Conservation (phyloP, 92 coral and sea anemone genomes). For the Palythoa caribaeorum region DNA sequence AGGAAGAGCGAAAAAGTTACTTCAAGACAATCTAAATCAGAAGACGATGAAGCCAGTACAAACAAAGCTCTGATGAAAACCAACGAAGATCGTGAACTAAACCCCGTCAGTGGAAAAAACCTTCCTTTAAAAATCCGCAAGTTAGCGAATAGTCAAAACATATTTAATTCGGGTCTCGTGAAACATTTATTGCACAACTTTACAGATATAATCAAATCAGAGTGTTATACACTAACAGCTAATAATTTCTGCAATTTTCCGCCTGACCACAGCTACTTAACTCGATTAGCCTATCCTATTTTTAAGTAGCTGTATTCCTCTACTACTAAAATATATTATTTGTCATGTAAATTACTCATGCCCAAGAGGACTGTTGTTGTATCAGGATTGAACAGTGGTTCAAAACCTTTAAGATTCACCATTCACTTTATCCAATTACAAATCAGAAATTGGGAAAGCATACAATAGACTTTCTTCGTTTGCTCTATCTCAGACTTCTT, state of each 20-base stretch:
- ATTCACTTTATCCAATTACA: constrained; percentile 55
- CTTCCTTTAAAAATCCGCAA: constrained; percentile 65
- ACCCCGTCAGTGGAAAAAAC: constrained; percentile 65
- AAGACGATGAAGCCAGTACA: neutral
- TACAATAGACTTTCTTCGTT: constrained; percentile 61
- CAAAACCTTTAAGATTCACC: constrained; percentile 51
- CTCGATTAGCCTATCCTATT: no score
- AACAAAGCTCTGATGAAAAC: neutral
- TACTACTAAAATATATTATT: no score
- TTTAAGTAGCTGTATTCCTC: no score
- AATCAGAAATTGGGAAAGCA: constrained; percentile 68
- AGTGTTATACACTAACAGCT: constrained; percentile 19
- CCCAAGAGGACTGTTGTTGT: constrained; percentile 10
- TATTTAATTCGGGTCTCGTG: constrained; percentile 56
- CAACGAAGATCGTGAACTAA: constrained; percentile 63
- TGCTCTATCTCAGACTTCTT: constrained; percentile 57
- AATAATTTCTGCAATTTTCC: no score
- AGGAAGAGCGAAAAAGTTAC: neutral
- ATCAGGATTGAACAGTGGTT: constrained; percentile 63
- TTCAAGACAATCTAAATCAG: neutral
- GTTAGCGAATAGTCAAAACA: constrained; percentile 59
- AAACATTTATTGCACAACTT: constrained; percentile 64
- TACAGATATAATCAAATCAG: constrained; percentile 53
- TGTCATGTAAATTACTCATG: no score
- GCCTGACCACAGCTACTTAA: no score